These are phyloP conservation scores for Sebastes reedi DNA, from an alignment of 2,797 vertebrate species.

Conservation along the genomic window DNA sequence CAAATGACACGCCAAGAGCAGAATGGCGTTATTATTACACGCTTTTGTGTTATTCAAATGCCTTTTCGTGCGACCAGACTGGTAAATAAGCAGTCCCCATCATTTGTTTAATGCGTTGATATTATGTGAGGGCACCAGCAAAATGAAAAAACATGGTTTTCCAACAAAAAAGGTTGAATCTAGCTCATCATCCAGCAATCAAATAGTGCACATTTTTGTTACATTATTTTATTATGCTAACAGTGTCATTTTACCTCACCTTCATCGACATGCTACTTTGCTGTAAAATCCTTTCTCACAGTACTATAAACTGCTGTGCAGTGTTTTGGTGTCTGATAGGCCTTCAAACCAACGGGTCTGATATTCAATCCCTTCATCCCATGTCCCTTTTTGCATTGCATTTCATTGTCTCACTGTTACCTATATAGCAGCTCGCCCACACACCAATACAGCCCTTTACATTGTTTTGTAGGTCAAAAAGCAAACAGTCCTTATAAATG, in stretches of 20 bases:
- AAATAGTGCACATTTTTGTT: neutral
- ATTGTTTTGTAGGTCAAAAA: neutral
- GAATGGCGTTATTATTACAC: rapidly evolving
- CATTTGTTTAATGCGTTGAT: neutral
- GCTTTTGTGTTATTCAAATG: rapidly evolving
- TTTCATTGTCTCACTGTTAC: neutral
- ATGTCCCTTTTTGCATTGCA: neutral
- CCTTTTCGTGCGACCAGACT: too few species aligned
- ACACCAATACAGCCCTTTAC: neutral
- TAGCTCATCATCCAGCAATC: neutral
- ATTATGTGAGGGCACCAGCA: neutral
- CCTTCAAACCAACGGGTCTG: neutral
- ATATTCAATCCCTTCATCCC: neutral
- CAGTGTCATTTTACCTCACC: neutral
- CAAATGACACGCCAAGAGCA: too few species aligned
- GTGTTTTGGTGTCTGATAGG: neutral
- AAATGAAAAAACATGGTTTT: neutral
- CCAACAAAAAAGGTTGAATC: neutral
- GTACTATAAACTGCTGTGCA: neutral
- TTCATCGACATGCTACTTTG: neutral
- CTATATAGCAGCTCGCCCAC: neutral
- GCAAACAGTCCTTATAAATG: neutral
- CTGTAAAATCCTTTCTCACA: neutral
- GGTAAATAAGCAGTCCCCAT: neutral
- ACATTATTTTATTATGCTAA: neutral